phyloP scores from a whole-genome alignment of 2,113 vertebrate genomes.

The Phycodurus eques region DNA sequence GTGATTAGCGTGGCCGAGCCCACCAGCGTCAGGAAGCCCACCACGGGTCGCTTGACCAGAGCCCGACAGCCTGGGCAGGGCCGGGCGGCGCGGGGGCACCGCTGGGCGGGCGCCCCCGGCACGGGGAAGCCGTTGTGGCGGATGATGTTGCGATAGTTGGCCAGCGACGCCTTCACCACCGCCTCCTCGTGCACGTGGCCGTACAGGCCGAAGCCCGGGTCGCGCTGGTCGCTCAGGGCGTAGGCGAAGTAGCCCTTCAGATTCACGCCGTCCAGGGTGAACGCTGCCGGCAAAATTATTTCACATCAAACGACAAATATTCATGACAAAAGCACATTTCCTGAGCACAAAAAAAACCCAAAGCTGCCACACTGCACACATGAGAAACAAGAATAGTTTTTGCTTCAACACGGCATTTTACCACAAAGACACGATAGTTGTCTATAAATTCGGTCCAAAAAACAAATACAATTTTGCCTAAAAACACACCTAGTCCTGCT shows the following conservation, averaged over 20 bases:
- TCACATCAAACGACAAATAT: background rate
- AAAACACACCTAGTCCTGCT: too few species aligned
- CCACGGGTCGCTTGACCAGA: slow-evolving; percentile 76
- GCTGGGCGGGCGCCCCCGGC: slow-evolving; percentile 42
- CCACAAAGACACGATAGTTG: too few species aligned
- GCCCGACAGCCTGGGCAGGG: slow-evolving; percentile 71
- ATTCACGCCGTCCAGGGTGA: slow-evolving; percentile 83
- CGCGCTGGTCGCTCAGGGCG: slow-evolving; percentile 84
- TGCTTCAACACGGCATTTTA: too few species aligned
- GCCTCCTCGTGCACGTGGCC: slow-evolving; percentile 79
- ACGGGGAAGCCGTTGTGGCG: slow-evolving; percentile 83
- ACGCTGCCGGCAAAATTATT: slow-evolving; percentile 67
- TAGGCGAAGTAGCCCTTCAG: slow-evolving; percentile 94
- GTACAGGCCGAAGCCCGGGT: slow-evolving; percentile 87
- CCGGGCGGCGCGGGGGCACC: slow-evolving; percentile 70
- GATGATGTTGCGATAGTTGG: slow-evolving; percentile 86
- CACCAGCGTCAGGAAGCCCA: slow-evolving; percentile 83
- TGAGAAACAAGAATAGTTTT: background rate
- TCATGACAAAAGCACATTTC: background rate
- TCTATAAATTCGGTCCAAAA: background rate
- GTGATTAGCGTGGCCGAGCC: slow-evolving; percentile 80
- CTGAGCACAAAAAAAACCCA: background rate
- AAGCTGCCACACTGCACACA: background rate
- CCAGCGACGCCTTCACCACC: slow-evolving; percentile 83
- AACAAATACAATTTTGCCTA: background rate